These are phyloP conservation scores for Hirudinaria manillensis DNA, from an alignment of 2,888 invertebrate genomes.

Conservation along the genomic window DNA sequence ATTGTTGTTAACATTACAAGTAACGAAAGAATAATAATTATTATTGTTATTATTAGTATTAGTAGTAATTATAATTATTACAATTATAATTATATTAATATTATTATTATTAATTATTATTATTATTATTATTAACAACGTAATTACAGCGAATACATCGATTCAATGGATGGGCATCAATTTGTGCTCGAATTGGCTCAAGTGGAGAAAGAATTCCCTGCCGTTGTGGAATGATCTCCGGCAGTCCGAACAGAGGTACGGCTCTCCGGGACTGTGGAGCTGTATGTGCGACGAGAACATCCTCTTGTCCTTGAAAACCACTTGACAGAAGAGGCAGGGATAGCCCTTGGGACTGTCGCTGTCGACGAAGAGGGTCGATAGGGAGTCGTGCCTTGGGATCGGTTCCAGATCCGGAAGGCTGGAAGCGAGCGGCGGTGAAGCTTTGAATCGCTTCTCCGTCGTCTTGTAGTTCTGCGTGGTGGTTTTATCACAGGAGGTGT, in stretches of 20 bases:
- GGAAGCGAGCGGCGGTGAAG: no score
- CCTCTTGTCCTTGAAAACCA: constrained; percentile 24
- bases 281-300: constrained; percentile 22
- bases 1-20: neutral
- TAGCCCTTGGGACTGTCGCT: neutral
- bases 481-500: neutral
- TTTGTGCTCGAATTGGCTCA: constrained; percentile 25
- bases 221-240: neutral
- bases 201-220: constrained; percentile 25
- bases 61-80: constrained; percentile 3
- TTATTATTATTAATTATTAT: neutral
- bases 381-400: neutral
- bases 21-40: constrained; percentile 1
- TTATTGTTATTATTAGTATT: neutral
- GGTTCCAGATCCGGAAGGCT: neutral
- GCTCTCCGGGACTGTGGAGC: constrained; percentile 21
- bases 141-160: no score
- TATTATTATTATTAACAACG: neutral
- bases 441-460: no score
- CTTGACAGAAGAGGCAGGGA: constrained; percentile 18
- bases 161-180: no score
- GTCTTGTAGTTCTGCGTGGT: neutral
- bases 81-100: neutral
- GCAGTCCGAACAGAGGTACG: constrained; percentile 21
- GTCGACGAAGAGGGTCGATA: no score